These are phyloP conservation scores for Campoplex capitator DNA, from an alignment of 2,888 invertebrate species.

Conservation along the genomic window DNA sequence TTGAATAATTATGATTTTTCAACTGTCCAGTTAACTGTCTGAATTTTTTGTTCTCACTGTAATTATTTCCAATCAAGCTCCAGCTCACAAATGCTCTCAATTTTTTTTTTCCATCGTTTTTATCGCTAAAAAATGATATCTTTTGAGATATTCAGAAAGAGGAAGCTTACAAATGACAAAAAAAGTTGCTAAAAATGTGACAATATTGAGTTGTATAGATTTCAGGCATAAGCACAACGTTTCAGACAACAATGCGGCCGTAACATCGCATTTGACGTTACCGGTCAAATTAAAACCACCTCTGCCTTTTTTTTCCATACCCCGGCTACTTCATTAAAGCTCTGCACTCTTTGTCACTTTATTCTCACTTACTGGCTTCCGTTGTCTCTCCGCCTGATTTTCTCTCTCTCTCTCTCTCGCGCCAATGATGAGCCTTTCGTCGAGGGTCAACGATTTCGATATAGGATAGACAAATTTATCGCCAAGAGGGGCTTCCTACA, in stretches of 20 bases:
- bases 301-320: not conserved
- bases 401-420: slow-evolving; percentile 10
- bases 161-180: too few species aligned
- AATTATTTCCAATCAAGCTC: too few species aligned
- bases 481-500: slow-evolving; percentile 64
- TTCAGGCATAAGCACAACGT: not conserved
- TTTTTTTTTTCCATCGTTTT: too few species aligned
- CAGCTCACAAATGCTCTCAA: too few species aligned
- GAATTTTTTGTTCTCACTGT: too few species aligned
- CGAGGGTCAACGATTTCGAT: slow-evolving; percentile 67
- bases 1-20: too few species aligned
- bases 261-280: not conserved
- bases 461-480: slow-evolving; percentile 67
- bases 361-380: slow-evolving; percentile 29
- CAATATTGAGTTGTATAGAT: too few species aligned
- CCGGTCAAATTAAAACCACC: not conserved
- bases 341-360: slow-evolving; percentile 10
- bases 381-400: slow-evolving; percentile 1
- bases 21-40: too few species aligned
- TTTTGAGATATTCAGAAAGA: too few species aligned
- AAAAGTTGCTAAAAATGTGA: too few species aligned
- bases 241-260: not conserved
- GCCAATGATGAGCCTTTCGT: slow-evolving; percentile 41
- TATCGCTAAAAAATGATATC: too few species aligned
- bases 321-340: slow-evolving; percentile 9